Base-by-base conservation (phyloP, 2,113 vertebrate genomes). In the Chinchilla lanigera region DNA sequence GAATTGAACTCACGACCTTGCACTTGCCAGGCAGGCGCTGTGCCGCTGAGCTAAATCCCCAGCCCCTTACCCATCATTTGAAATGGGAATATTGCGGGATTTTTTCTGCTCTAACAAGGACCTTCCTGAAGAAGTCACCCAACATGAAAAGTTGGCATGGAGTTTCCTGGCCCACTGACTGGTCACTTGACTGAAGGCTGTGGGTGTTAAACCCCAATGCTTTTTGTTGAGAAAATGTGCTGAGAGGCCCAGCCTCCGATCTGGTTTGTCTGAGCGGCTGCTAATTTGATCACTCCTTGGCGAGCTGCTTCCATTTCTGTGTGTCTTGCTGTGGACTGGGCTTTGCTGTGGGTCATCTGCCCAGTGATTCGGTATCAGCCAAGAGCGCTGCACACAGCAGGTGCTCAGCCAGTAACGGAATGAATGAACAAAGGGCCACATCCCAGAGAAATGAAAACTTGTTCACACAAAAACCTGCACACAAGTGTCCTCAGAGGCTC, bases 361-460 rank as follows among this genome's bases (percentile, higher is more conserved):
- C 81, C 50, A 35, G 0, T 35, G 35, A 56, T 3, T 93, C n/a
- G 44, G 16, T 54, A 8, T 89, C n/a, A 47, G 60, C 77, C 7
- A 8, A 24, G 56, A 75, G 33, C 41, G 9, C 30, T 69, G 35
- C 7, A 35, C 20, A 7, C 61, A 52, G 63, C 82, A 94, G 67
- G 11, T 96, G 20, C 86, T 89, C 67, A 58, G 10, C 67, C 28
- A 33, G 9, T 67, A 58, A 35, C 81, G 83, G n/a, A 69, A 26
- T 63, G 56, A 88, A n/a, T 90, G 69, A 96, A 63, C 28, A 41
- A 41, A 92, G 54, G 65, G 17, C n/a, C 63, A 0, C 50, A 50
- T 65, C 87, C 83, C 56, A 80, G 75, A 89, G 93, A 83, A 91
- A 30, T 58, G 87, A 63, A 88, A 89, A 89, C 54, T 82, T 60